Conservation (phyloP, 2,888 invertebrate species). For the Spilarctia lutea region DNA sequence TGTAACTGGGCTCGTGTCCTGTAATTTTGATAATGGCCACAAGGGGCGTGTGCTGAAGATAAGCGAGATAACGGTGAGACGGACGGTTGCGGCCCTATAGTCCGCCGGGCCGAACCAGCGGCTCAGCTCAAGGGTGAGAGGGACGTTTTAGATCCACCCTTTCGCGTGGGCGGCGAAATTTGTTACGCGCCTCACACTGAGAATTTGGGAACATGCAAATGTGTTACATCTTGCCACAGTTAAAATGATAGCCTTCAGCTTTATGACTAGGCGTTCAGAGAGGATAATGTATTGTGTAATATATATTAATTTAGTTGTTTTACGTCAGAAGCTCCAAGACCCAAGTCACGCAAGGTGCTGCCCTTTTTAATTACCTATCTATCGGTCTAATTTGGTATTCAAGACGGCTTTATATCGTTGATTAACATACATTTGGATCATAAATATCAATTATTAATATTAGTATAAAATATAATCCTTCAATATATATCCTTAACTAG, state of each 20-base stretch:
- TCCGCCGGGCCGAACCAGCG: slow-evolving; percentile 32
- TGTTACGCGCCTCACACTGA: slow-evolving; percentile 5
- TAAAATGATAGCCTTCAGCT: slow-evolving; percentile 12
- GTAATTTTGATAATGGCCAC: slow-evolving; percentile 75
- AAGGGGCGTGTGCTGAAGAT: slow-evolving; percentile 60
- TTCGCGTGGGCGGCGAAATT: slow-evolving; percentile 33
- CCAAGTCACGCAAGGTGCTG: neutral
- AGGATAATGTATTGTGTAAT: neutral
- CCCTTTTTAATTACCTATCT: no score
- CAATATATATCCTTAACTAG: slow-evolving; percentile 69
- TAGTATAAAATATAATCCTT: slow-evolving; percentile 1
- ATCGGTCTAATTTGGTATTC: neutral
- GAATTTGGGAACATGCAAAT: slow-evolving; percentile 28
- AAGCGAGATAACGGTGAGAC: slow-evolving; percentile 62
- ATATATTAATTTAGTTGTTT: neutral
- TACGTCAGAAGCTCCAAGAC: neutral
- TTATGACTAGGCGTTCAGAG: slow-evolving; percentile 9
- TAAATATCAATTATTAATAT: no score
- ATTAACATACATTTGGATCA: neutral
- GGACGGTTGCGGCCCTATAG: slow-evolving; percentile 28
- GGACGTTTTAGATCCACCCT: slow-evolving; percentile 38
- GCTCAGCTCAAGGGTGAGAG: slow-evolving; percentile 31
- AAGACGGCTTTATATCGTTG: neutral
- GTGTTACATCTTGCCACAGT: slow-evolving; percentile 17
- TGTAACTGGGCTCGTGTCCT: slow-evolving; percentile 47